phyloP scores from a whole-genome alignment of 2,888 invertebrate genomes.

The Drosophila vallismaia region DNA sequence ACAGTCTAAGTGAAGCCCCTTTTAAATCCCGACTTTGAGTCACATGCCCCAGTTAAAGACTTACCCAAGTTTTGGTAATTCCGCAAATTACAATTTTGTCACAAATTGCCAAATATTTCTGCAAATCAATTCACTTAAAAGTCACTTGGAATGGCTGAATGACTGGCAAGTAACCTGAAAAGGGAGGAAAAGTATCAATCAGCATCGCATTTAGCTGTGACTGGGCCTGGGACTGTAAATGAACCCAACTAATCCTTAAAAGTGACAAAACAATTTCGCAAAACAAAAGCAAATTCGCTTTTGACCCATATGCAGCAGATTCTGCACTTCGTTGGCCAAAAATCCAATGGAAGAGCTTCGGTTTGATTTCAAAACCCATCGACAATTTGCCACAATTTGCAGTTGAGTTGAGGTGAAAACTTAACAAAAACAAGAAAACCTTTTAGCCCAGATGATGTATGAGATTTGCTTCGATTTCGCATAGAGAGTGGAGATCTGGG shows the following conservation, averaged over 20 bases:
- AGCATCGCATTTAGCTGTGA: not conserved
- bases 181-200: constrained; percentile 46
- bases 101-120: constrained; percentile 7
- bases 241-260: constrained; percentile 37
- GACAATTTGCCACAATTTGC: constrained; percentile 70
- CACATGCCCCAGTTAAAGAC: not conserved
- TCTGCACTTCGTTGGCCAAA: constrained; percentile 12
- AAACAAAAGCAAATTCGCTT: constrained; percentile 13
- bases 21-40: not conserved
- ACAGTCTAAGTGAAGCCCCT: not conserved
- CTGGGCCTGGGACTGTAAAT: not conserved
- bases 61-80: constrained; percentile 1
- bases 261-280: constrained; percentile 59
- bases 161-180: constrained; percentile 37
- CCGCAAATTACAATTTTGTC: constrained; percentile 2
- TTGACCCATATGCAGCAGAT: constrained; percentile 24
- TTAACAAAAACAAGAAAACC: constrained; percentile 44
- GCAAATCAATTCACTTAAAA: constrained; percentile 34
- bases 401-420: constrained; percentile 30
- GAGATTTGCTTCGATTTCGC: constrained; percentile 66
- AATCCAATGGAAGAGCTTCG: constrained; percentile 30
- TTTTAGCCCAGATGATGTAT: constrained; percentile 69
- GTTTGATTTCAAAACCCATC: constrained; percentile 70
- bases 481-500: constrained; percentile 4
- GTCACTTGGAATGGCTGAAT: constrained; percentile 58